Conservation (phyloP, 2,888 invertebrate genomes). For the Caenorhabditis uteleia region DNA sequence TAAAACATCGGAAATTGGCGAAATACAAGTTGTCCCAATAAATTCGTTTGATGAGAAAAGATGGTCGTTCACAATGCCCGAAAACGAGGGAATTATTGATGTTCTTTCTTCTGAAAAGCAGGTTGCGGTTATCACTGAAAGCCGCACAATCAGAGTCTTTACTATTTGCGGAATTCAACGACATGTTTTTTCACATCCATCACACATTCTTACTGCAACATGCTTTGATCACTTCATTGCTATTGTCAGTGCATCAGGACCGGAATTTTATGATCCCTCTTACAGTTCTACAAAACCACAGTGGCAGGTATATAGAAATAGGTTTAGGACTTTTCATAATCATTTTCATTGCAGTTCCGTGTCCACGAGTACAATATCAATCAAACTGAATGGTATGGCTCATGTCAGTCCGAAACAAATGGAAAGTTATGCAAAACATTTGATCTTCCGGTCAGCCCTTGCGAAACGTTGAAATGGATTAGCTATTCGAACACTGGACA, state of each 20-base stretch:
- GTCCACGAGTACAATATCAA: conserved; percentile 40
- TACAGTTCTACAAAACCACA: too few relatives aligned
- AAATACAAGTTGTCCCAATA: conserved; percentile 29
- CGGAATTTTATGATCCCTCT: conserved; percentile 41
- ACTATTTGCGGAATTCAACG: conserved; percentile 86
- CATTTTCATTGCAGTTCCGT: conserved; percentile 37
- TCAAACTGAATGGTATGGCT: too few relatives aligned
- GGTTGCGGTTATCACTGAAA: conserved; percentile 82
- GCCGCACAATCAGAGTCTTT: conserved; percentile 82
- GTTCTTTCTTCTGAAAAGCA: conserved; percentile 75
- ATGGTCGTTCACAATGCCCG: conserved; percentile 53
- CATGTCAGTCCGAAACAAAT: conserved; percentile 1
- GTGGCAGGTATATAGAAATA: conserved; percentile 10
- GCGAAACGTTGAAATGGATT: conserved; percentile 50
- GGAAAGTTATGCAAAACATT: conserved; percentile 5
- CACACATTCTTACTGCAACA: conserved; percentile 77
- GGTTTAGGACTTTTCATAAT: too few relatives aligned
- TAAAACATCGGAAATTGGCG: not conserved
- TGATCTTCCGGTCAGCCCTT: conserved; percentile 33
- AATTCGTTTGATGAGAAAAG: conserved; percentile 13
- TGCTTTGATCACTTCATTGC: conserved; percentile 76
- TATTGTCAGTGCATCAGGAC: conserved; percentile 77
- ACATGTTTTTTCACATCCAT: conserved; percentile 78
- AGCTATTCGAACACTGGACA: conserved; percentile 55
- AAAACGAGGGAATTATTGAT: conserved; percentile 79